Percentiles rank a stretch among this genome's conserved stretches.
These are phyloP conservation scores for Pygoscelis antarcticus DNA, from an alignment of 2,113 vertebrate species.

Conservation along the genomic window DNA sequence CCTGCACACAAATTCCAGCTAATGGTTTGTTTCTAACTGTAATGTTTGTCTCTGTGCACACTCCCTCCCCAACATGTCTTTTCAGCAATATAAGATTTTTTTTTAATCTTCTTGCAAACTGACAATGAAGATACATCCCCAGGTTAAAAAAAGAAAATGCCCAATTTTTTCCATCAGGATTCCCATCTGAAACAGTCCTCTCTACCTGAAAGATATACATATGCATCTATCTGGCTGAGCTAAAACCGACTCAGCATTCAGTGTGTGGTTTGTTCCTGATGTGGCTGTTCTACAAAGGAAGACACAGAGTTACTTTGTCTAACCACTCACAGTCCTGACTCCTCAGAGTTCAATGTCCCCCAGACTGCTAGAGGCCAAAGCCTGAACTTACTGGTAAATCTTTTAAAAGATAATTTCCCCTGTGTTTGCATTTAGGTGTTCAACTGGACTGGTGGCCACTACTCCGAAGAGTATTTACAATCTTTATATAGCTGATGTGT, in stretches of 20 bases:
- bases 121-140: neutral
- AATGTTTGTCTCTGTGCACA: neutral
- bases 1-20: neutral
- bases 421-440: neutral
- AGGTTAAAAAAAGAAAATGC: neutral
- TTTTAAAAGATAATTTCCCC: neutral
- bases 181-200: neutral
- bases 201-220: neutral
- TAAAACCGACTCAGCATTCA: neutral
- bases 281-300: neutral
- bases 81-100: neutral
- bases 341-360: neutral
- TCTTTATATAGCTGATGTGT: neutral
- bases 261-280: neutral
- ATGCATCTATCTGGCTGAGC: neutral
- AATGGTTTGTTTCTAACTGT: conserved; percentile 34
- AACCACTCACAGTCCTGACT: neutral
- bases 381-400: neutral
- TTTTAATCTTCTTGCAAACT: neutral
- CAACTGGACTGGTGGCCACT: neutral
- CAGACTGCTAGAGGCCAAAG: neutral
- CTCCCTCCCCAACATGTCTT: neutral
- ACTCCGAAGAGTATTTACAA: neutral
- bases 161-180: neutral
- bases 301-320: neutral